These are phyloP conservation scores for Helogale parvula DNA, from an alignment of 2,113 vertebrate species.

Conservation along the genomic window DNA sequence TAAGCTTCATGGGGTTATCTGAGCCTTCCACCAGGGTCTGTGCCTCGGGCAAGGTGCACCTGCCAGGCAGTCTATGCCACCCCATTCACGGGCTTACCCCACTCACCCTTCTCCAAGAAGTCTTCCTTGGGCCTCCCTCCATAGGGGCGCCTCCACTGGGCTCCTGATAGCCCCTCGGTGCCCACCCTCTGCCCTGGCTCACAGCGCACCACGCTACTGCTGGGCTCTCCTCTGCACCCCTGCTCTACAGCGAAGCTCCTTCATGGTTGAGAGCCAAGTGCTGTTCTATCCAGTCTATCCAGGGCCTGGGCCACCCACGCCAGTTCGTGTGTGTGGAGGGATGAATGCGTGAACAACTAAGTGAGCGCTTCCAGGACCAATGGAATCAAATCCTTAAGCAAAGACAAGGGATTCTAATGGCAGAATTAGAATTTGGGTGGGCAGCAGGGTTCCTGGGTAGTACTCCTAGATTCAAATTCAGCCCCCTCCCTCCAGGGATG, in stretches of 20 bases:
- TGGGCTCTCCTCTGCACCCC: neutral
- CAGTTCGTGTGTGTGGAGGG: neutral
- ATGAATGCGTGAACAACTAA: fast-evolving
- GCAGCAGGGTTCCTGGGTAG: neutral
- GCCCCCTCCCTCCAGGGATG: neutral
- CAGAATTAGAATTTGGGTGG: neutral
- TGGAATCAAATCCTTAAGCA: neutral
- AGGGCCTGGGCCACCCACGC: neutral
- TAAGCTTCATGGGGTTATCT: neutral
- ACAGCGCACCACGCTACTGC: fast-evolving
- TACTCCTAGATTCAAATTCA: neutral
- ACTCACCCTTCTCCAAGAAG: neutral
- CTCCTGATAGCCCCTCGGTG: neutral
- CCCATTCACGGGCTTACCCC: neutral
- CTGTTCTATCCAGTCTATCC: neutral
- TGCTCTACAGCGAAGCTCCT: neutral
- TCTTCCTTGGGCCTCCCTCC: neutral
- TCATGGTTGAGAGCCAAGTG: neutral
- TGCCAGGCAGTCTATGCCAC: neutral
- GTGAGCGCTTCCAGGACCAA: fast-evolving
- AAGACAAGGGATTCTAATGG: neutral
- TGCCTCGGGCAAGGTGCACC: neutral
- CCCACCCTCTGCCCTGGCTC: neutral
- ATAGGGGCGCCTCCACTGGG: neutral
- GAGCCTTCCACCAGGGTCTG: neutral